Conservation (phyloP, 2,797 vertebrate genomes). For the Ctenopoma multispine region DNA sequence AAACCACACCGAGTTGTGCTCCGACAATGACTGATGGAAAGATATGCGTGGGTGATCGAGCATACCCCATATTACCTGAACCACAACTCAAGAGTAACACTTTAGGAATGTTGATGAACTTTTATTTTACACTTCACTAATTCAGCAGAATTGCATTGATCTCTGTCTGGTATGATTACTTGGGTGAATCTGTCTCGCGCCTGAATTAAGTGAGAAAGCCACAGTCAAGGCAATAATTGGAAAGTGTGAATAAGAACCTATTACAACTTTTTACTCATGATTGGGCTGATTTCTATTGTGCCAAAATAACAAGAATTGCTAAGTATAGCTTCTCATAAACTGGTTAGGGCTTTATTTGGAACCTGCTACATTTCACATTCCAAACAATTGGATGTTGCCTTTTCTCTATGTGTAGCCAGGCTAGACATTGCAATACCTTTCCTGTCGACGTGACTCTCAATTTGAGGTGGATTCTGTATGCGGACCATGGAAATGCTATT, state of each 20-base stretch:
- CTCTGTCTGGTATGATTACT: slow-evolving; percentile 77
- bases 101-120: slow-evolving; percentile 82
- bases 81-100: slow-evolving; percentile 74
- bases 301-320: slow-evolving; percentile 36
- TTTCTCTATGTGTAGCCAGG: slow-evolving; percentile 51
- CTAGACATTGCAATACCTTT: slow-evolving; percentile 64
- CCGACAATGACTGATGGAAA: slow-evolving; percentile 79
- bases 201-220: slow-evolving; percentile 67
- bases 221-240: slow-evolving; percentile 45
- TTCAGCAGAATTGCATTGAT: slow-evolving; percentile 80
- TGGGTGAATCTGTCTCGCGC: slow-evolving; percentile 65
- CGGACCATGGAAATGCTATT: slow-evolving; percentile 81
- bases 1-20: slow-evolving; percentile 61
- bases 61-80: slow-evolving; percentile 78
- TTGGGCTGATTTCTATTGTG: slow-evolving; percentile 39
- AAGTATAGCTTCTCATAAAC: slow-evolving; percentile 23
- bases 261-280: slow-evolving; percentile 25
- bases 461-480: slow-evolving; percentile 78
- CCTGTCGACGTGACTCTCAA: slow-evolving; percentile 73
- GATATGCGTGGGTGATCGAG: slow-evolving; percentile 79
- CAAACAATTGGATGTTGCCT: slow-evolving; percentile 63
- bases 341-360: slow-evolving; percentile 24
- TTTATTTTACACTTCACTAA: slow-evolving; percentile 83
- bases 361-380: slow-evolving; percentile 50
- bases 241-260: slow-evolving; percentile 36